Percentiles rank a stretch among this genome's conserved stretches.
Conservation (phyloP, 2,888 invertebrate genomes). For the Hydroisotoma schaefferi region DNA sequence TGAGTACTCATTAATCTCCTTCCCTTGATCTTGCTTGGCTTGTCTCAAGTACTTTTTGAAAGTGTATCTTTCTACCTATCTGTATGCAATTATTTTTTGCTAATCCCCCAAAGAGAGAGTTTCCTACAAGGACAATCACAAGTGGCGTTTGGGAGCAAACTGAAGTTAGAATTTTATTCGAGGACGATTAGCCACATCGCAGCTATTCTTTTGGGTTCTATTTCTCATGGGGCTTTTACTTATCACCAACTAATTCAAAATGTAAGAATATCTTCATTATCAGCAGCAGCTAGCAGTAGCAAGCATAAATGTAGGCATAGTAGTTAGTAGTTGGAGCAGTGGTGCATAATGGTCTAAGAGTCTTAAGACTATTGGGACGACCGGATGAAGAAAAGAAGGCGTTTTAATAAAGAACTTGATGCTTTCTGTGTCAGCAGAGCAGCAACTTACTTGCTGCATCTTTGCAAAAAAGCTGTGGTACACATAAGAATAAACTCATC, state of each 20-base stretch:
- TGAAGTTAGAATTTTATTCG: constrained; percentile 28
- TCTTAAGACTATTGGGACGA: constrained; percentile 20
- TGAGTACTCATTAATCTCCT: too few relatives aligned
- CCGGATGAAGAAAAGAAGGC: constrained; percentile 45
- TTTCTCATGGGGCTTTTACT: not conserved
- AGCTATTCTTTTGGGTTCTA: not conserved
- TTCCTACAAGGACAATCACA: constrained; percentile 19
- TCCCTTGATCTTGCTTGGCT: not conserved
- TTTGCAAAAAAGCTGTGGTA: constrained; percentile 2
- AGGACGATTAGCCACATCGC: constrained; percentile 6
- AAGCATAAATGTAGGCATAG: not conserved
- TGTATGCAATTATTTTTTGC: not conserved
- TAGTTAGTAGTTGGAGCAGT: constrained; percentile 6
- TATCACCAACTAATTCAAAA: too few relatives aligned
- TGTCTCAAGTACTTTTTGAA: not conserved
- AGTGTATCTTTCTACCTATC: not conserved
- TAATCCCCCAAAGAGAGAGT: constrained; percentile 16
- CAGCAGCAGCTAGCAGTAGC: constrained; percentile 1
- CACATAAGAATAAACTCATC: not conserved
- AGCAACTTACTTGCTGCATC: constrained; percentile 18
- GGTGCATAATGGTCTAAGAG: not conserved
- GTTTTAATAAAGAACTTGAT: constrained; percentile 42
- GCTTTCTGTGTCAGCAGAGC: constrained; percentile 48
- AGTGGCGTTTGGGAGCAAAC: constrained; percentile 35
- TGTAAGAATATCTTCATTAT: constrained; percentile 5